A percentile compares a stretch with the other conserved stretches of the same genome.
These are phyloP conservation scores for Montipora sp. DNA, from an alignment of 64 coral and sea anemone genomes.

Conservation along the genomic window DNA sequence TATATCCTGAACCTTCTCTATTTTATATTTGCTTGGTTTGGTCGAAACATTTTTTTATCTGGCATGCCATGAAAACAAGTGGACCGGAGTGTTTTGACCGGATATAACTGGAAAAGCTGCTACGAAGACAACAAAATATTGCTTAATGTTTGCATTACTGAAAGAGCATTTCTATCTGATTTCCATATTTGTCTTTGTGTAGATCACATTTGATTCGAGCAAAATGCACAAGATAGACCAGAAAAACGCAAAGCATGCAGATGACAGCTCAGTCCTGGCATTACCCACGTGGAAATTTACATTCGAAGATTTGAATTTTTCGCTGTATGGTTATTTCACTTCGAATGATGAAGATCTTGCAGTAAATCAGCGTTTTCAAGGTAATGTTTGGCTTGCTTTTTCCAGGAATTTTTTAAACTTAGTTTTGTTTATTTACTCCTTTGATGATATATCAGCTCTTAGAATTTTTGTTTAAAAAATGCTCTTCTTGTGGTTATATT, in stretches of 20 bases:
- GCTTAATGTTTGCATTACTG: not conserved
- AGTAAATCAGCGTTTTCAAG: slow-evolving; percentile 5
- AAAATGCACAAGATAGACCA: slow-evolving; percentile 9
- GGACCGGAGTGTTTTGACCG: too few species aligned
- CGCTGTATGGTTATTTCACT: slow-evolving; percentile 34
- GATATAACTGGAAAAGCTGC: too few species aligned
- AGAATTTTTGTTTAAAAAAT: not conserved
- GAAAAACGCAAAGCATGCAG: not conserved
- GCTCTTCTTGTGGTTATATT: too few species aligned
- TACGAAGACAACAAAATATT: slow-evolving; percentile 10
- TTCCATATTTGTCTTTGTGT: not conserved
- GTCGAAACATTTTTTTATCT: too few species aligned
- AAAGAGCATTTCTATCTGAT: not conserved
- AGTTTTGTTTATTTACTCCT: slow-evolving; percentile 18
- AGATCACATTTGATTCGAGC: not conserved
- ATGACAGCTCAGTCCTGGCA: not conserved
- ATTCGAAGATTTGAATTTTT: slow-evolving; percentile 15
- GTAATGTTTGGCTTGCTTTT: not conserved
- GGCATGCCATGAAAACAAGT: too few species aligned
- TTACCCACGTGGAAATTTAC: slow-evolving; percentile 33
- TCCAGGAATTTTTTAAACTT: not conserved
- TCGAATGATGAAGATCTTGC: slow-evolving; percentile 7
- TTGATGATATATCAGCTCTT: not conserved
- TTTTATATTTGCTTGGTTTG: too few species aligned
- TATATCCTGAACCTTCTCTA: too few species aligned